Percentiles rank a stretch among this genome's conserved stretches.
Conservation (phyloP, 2,113 vertebrate genomes). For the Pampusana beccarii region DNA sequence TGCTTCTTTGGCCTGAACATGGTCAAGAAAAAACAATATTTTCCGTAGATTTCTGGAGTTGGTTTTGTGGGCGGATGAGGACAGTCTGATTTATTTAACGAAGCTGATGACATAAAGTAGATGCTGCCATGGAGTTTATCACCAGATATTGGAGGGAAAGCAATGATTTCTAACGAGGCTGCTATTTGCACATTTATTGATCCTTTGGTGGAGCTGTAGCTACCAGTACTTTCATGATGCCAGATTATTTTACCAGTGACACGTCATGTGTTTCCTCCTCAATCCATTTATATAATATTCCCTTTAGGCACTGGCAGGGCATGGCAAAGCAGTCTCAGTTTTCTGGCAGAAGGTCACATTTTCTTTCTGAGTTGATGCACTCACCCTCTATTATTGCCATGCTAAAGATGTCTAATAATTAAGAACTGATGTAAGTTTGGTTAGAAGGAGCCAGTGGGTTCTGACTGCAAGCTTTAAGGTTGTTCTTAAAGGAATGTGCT, state of each 20-base stretch:
- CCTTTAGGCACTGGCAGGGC: neutral
- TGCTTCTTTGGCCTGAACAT: conserved; percentile 34
- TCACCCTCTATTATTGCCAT: neutral
- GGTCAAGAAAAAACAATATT: conserved; percentile 49
- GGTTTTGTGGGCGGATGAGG: conserved; percentile 7
- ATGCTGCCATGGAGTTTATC: neutral
- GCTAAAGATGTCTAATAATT: neutral
- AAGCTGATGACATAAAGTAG: conserved; percentile 15
- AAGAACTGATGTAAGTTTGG: neutral
- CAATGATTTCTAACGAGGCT: neutral
- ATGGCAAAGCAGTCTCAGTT: neutral
- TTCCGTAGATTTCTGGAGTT: conserved; percentile 20
- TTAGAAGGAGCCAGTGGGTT: neutral
- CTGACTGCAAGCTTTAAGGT: neutral
- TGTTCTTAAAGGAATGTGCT: neutral
- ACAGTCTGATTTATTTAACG: conserved; percentile 30
- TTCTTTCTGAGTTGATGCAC: neutral
- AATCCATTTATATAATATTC: neutral
- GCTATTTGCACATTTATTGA: neutral
- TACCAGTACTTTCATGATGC: neutral
- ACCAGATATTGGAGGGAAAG: neutral
- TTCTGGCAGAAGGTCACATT: conserved; percentile 7
- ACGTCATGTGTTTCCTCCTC: neutral
- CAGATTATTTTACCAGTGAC: neutral
- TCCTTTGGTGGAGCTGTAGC: neutral